Base-by-base conservation (phyloP, 1,140 invertebrate genomes). In the Formica selysi region DNA sequence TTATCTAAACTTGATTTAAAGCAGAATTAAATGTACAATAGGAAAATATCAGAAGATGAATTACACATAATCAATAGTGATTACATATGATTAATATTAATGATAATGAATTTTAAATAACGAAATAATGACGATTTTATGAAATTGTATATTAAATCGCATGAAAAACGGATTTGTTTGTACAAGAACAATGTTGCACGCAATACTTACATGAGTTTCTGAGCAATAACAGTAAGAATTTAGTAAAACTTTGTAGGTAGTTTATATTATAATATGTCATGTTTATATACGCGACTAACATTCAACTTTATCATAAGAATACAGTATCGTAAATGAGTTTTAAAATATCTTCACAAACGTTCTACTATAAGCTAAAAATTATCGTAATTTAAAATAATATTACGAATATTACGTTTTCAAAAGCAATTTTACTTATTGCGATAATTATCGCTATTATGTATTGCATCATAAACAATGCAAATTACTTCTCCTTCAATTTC, bases 191-290 rank as follows among this genome's bases (percentile, higher is more conserved):
- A 76, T n/a, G 13, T 19, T 67, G 26, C 22, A 44, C 19, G 3
- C 4, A 74, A 78, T 5, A 51, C 10, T 76, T 65, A 57, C 22
- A 78, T 3, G 36, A 78, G 10, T 67, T 51, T 16, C 26, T 67
- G 64, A 29, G 19, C 13, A 79, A 32, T 44, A 44, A 29, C 32
- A 41, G n/a, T 57, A 67, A 16, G 5, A 51, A 51, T 19, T 51
- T 51, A 51, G 4, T 51, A 57, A 16, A 32, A 1, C 7, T 16
- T 74, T 64, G 13, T 36, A 32, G 19, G 2, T 6, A 78, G 65
- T 65, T 78, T 16, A 16, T 64, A 44, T 59, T 29, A 73, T 7
- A 41, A 38, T 51, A 36, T 29, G 38, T 26, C 16, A 54, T 8
- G 32, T 48, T 54, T 36, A 29, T 5, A n/a, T 11, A 1, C 38